phyloP scores from a whole-genome alignment of 2,797 vertebrate genomes.

The Denticeps clupeoides region DNA sequence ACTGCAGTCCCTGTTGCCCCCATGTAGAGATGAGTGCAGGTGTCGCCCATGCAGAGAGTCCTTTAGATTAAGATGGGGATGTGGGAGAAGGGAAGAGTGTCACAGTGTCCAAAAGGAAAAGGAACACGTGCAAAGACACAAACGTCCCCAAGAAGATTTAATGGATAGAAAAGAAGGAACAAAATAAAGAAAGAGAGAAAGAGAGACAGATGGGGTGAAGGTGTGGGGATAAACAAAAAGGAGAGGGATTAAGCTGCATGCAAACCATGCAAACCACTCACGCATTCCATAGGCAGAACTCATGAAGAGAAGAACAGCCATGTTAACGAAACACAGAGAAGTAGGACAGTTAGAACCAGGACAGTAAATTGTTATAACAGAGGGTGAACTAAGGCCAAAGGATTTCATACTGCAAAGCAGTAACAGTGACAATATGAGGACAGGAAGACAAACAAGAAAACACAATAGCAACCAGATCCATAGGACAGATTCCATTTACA shows the following conservation, averaged over 20 bases:
- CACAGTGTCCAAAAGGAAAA: slow-evolving; percentile 19
- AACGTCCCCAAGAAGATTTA: not conserved
- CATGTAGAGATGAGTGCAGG: slow-evolving; percentile 25
- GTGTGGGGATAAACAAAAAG: no score
- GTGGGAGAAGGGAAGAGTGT: slow-evolving; percentile 10
- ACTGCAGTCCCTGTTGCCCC: slow-evolving; percentile 30
- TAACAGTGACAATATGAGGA: slow-evolving; percentile 45
- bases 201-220: not conserved
- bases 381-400: not conserved
- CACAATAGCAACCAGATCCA: slow-evolving; percentile 35
- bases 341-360: not conserved
- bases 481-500: slow-evolving; percentile 47
- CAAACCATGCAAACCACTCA: slow-evolving; percentile 17
- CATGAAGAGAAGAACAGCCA: not conserved
- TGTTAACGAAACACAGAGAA: not conserved
- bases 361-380: not conserved
- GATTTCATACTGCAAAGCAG: slow-evolving; percentile 28
- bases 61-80: slow-evolving; percentile 31
- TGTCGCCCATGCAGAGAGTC: slow-evolving; percentile 50
- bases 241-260: no score
- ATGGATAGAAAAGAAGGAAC: slow-evolving; percentile 9
- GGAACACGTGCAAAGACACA: not conserved
- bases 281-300: slow-evolving; percentile 1
- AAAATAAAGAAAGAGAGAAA: slow-evolving; percentile 1
- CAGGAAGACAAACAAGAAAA: slow-evolving; percentile 42